phyloP scores from a whole-genome alignment of 2,797 vertebrate genomes.

The Coregonus sp. region DNA sequence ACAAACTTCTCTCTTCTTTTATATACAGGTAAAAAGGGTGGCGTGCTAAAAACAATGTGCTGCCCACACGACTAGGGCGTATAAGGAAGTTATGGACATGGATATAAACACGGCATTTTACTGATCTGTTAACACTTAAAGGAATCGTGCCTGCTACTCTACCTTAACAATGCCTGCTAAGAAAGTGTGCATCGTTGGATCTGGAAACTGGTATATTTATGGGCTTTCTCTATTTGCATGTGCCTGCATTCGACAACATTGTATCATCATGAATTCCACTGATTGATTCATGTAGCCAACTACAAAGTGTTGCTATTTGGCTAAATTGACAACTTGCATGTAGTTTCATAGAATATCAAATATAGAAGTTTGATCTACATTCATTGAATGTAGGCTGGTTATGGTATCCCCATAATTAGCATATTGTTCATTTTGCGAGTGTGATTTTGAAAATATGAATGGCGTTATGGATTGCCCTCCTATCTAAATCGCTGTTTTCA shows the following conservation, averaged over 20 bases:
- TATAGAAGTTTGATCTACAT: too few species aligned
- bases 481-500: neutral
- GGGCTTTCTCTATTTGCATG: constrained; percentile 21
- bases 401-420: too few species aligned
- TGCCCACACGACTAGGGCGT: constrained; percentile 49
- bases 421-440: neutral
- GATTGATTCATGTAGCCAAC: too few species aligned
- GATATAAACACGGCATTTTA: neutral
- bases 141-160: neutral
- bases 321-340: too few species aligned
- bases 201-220: constrained; percentile 70
- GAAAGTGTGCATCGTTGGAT: constrained; percentile 80
- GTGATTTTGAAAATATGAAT: neutral
- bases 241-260: neutral
- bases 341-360: too few species aligned
- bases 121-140: neutral
- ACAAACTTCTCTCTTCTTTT: neutral
- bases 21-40: constrained; percentile 1
- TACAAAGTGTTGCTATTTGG: too few species aligned
- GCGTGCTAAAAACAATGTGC: neutral
- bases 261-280: too few species aligned
- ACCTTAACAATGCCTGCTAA: constrained; percentile 61
- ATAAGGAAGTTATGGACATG: constrained; percentile 60
- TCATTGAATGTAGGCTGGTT: too few species aligned
- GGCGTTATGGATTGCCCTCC: neutral